Evolutionary conservation across 35 echinoderm and acorn worm species (phyloP).

Genomic region (Heliocidaris tuberculata): DNA sequence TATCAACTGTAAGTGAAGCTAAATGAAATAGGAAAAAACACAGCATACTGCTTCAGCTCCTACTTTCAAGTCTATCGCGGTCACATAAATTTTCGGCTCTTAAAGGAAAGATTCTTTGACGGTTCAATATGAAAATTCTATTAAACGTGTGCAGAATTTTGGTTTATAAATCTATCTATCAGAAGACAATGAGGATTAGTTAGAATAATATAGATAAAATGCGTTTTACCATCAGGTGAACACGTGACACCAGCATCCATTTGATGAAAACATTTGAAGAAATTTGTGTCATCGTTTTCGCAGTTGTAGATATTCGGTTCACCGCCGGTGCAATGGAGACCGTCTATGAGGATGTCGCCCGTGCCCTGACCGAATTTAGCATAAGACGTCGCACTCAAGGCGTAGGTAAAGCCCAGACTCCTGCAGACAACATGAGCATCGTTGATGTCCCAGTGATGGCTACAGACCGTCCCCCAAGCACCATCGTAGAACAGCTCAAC

Average conservation of each 20-base stretch:
- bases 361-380: neutral
- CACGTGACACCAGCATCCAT: neutral
- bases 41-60: no score
- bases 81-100: no score
- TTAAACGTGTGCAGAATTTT: no score
- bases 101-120: no score
- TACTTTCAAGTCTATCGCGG: no score
- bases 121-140: no score
- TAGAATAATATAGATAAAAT: no score
- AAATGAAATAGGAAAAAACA: no score
- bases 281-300: neutral
- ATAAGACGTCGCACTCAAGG: neutral
- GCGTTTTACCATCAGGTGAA: neutral
- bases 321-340: neutral
- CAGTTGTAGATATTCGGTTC: neutral
- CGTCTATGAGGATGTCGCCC: neutral
- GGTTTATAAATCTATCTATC: no score
- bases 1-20: no score
- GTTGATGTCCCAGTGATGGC: neutral
- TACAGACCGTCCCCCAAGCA: neutral
- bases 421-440: neutral
- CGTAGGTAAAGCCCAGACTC: neutral
- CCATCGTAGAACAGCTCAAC: neutral
- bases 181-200: no score
- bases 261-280: constrained; percentile 10